Percentiles rank a stretch among this genome's conserved stretches.
These are phyloP conservation scores for Halocynthia aurantium DNA, from an alignment of 23 tunicate genomes.

Conservation along the genomic window DNA sequence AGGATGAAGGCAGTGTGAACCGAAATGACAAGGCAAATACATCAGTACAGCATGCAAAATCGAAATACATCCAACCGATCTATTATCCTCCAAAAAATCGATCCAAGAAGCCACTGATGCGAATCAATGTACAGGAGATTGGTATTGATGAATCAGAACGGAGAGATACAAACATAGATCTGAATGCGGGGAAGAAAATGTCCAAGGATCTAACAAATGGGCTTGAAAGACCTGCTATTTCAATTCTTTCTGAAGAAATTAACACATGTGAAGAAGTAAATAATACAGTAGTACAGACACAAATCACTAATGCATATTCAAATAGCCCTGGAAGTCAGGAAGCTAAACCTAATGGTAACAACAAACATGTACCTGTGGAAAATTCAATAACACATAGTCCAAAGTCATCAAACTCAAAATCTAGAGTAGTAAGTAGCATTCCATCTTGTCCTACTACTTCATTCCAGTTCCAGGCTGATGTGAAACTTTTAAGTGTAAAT, in stretches of 20 bases:
- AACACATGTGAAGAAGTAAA: not conserved
- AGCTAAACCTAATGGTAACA: not conserved
- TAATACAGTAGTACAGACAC: not conserved
- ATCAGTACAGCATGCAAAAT: not conserved
- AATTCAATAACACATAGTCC: not conserved
- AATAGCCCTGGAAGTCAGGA: not conserved
- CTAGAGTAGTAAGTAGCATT: not conserved
- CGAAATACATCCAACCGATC: conserved; percentile 10
- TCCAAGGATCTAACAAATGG: not conserved
- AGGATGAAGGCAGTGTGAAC: conserved; percentile 7
- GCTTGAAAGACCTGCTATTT: not conserved
- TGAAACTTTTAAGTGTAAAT: conserved; percentile 14
- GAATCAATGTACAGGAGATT: conserved; percentile 59
- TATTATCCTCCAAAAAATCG: conserved; percentile 4
- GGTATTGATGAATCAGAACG: conserved; percentile 22
- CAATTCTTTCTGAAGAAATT: not conserved
- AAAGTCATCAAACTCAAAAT: not conserved
- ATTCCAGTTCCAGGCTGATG: conserved; percentile 74
- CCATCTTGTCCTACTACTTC: conserved; percentile 60
- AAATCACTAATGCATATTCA: not conserved
- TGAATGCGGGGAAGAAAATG: not conserved
- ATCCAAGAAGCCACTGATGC: conserved; percentile 51
- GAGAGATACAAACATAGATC: not conserved
- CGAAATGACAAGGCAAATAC: not conserved
- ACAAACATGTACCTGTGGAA: not conserved